Conservation (phyloP, 2,113 vertebrate species). For the Mormyrus lacerda region DNA sequence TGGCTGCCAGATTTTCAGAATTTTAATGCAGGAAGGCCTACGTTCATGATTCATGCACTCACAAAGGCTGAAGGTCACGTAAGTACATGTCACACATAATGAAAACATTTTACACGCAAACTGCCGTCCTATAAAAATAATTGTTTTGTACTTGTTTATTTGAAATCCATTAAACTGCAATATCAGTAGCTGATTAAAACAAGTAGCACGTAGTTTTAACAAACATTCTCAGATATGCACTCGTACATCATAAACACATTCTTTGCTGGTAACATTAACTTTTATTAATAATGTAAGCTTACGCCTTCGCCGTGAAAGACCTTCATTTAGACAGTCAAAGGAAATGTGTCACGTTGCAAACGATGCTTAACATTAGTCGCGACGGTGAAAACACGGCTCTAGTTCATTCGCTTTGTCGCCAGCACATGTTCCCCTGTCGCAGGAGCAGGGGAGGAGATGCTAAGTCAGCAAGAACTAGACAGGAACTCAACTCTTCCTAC, state of each 20-base stretch:
- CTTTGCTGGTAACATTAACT: neutral
- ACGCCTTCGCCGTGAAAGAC: neutral
- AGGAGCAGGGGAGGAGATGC: neutral
- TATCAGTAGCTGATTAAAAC: neutral
- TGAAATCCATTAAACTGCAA: neutral
- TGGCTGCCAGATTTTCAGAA: conserved; percentile 57
- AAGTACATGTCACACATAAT: neutral
- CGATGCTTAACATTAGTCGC: neutral
- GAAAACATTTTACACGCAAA: neutral
- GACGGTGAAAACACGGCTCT: neutral
- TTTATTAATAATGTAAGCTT: neutral
- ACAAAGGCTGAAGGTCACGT: neutral
- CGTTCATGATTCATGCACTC: neutral
- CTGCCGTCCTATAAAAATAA: neutral
- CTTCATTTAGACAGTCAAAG: neutral
- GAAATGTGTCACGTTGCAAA: neutral
- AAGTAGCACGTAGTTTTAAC: neutral
- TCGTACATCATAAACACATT: neutral
- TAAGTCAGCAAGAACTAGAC: neutral
- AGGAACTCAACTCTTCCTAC: neutral
- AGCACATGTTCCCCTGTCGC: neutral
- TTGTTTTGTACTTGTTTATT: neutral
- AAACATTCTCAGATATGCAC: neutral
- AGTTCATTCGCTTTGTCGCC: neutral
- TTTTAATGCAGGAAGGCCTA: neutral